Evolutionary conservation across 2,797 vertebrate genomes (phyloP), one percentile per base, ranked within the genome.

Genomic region (Benthosema pterotum): DNA sequence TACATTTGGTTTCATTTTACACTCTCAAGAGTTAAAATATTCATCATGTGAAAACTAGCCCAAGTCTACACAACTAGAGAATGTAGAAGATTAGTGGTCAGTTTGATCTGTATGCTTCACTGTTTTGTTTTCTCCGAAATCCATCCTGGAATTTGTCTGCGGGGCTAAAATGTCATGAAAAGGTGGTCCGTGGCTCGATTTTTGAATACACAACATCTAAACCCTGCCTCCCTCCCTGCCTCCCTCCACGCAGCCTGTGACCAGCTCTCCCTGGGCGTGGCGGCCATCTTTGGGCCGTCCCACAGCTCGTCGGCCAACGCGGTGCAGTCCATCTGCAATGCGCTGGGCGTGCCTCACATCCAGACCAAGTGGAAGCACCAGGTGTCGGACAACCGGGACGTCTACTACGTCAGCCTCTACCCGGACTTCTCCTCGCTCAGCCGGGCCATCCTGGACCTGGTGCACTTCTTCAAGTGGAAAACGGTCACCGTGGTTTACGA

Each of bases 391-490:
- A 99, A 98, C 94, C 96, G 95, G 79, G 97, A 99, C 65, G 93
- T 95, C 63, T 99, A 97, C 92, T 99, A 98, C 45, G 96, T 99
- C 84, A 99, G 95, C 83, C 95, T 99, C 52, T 99, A 95, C 62
- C 97, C 97, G 5, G 97, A 99, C 86, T 99, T 99, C 91, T 98
- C 97, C 52, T 99, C 97, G 2, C 95, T 99, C 80, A 99, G 97
- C 85, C 93, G 96, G 63, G 96, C 97, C 81, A 98, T 99, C 81
- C 92, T 99, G 81, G 97, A 99, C 88, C 91, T 99, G 90, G 97
- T 99, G 59, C 96, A 99, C 84, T 99, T 99, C 91, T 99, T 98
- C 93, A 98, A 97, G 90, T 99, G 97, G 97, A 98, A 97, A 93
- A 99, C 96, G 0, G 96, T 99, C 71, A 99, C 97, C 0, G 95